Percentiles rank a stretch among this genome's conserved stretches.
These are phyloP conservation scores for Drosophila mercatorum DNA, from an alignment of 2,888 invertebrate species.

Conservation along the genomic window DNA sequence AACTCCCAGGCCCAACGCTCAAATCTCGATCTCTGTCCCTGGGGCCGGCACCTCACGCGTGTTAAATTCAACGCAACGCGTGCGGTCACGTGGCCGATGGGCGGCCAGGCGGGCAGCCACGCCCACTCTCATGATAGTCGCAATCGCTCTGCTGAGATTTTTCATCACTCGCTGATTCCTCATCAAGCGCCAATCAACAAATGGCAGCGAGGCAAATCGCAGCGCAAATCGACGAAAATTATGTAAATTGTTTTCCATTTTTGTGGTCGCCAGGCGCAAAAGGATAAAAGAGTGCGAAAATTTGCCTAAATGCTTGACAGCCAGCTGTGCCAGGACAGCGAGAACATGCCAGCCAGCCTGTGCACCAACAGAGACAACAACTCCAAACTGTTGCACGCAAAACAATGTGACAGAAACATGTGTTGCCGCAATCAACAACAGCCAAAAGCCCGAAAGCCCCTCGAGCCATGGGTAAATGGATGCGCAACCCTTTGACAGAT, in stretches of 20 bases:
- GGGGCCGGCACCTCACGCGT: slow-evolving; percentile 63
- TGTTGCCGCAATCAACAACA: slow-evolving; percentile 68
- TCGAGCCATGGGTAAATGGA: slow-evolving; percentile 9
- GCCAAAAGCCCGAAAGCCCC: slow-evolving; percentile 9
- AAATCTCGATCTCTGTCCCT: slow-evolving; percentile 35
- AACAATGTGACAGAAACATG: slow-evolving; percentile 73
- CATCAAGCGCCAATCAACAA: slow-evolving; percentile 53
- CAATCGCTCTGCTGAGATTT: slow-evolving; percentile 59
- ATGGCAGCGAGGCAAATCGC: slow-evolving; percentile 38
- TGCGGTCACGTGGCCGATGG: slow-evolving; percentile 72
- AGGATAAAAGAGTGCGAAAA: slow-evolving; percentile 71
- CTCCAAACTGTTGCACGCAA: slow-evolving; percentile 58
- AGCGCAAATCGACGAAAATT: slow-evolving; percentile 72
- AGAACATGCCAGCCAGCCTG: slow-evolving; percentile 34
- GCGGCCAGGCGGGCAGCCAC: slow-evolving; percentile 37
- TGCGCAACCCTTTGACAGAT: slow-evolving; percentile 47
- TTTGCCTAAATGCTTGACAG: slow-evolving; percentile 81
- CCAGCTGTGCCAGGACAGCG: slow-evolving; percentile 38
- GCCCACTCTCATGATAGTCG: slow-evolving; percentile 76
- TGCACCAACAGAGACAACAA: slow-evolving; percentile 28
- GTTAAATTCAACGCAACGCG: slow-evolving; percentile 76
- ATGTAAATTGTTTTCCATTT: slow-evolving; percentile 70
- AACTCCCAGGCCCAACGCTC: slow-evolving; percentile 23
- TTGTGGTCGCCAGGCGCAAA: slow-evolving; percentile 1
- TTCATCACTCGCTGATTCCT: slow-evolving; percentile 35